Conservation (phyloP, 2,797 vertebrate species). For the Sebastes oblongus region DNA sequence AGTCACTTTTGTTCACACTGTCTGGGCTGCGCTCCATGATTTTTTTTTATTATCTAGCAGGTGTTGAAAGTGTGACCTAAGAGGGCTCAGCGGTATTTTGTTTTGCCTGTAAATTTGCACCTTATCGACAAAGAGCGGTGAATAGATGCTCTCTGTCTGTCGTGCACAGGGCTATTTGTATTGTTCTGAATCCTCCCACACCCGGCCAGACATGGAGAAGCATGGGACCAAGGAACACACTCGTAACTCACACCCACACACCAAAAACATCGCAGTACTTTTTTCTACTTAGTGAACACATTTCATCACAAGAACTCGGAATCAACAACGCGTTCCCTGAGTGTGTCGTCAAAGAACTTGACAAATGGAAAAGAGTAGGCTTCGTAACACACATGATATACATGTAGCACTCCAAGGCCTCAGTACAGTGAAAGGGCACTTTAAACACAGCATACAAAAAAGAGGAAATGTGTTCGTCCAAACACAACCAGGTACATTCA, state of each 20-base stretch:
- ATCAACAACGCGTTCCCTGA: slow-evolving; percentile 53
- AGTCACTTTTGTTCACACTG: slow-evolving; percentile 1
- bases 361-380: slow-evolving; percentile 55
- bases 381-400: slow-evolving; percentile 38
- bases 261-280: slow-evolving; percentile 13
- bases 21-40: background rate
- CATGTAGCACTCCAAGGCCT: slow-evolving; percentile 51
- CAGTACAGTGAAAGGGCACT: slow-evolving; percentile 65
- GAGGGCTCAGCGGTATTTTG: background rate
- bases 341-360: slow-evolving; percentile 53
- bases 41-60: slow-evolving; percentile 3
- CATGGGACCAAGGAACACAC: slow-evolving; percentile 17
- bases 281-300: slow-evolving; percentile 52
- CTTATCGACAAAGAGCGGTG: slow-evolving; percentile 29
- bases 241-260: slow-evolving; percentile 22
- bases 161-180: slow-evolving; percentile 7
- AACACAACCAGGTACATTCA: slow-evolving; percentile 57
- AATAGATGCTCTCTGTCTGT: slow-evolving; percentile 20
- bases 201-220: slow-evolving; percentile 13
- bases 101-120: slow-evolving; percentile 26
- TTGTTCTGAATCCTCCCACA: slow-evolving; percentile 49
- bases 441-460: slow-evolving; percentile 56
- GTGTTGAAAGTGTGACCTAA: slow-evolving; percentile 14
- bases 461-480: slow-evolving; percentile 60
- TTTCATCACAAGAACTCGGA: slow-evolving; percentile 44